Evolutionary conservation across 2,888 invertebrate species (phyloP), one percentile per base, ranked within the genome.

Genomic region (Erannis defoliaria): DNA sequence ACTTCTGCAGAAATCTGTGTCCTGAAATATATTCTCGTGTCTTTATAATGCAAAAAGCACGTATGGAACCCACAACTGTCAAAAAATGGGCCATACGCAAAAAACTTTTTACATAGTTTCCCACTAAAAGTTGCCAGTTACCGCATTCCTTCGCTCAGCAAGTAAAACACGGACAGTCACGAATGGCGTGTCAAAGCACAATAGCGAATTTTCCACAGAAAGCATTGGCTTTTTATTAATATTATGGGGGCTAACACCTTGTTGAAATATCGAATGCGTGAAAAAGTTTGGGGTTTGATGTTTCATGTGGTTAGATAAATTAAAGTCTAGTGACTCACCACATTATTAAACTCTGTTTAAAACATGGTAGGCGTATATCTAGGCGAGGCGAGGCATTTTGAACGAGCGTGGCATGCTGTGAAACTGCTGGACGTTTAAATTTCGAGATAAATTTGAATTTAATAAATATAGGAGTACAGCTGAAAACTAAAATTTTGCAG

Each of bases 121-220:
- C 4, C 5, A 19, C 8, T 1, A 35, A n/a, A 58, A 46, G 35
- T 42, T 56, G 59, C 14, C 37, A 58, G 12, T 14, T 61, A 62
- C 62, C 21, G 35, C 37, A 14, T 63, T 56, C 38, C 14, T 5
- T 4, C 3, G 8, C 14, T 54, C 18, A 38, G 14, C 50, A 64
- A 46, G 12, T 23, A 10, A 46, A 58, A 60, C 63, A 63, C 48
- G 49, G n/a, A 19, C 63, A 74, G 79, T 78, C 82, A 82, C 81
- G 81, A 65, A 81, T 82, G 53, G 81, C 84, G 75, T 83, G 83
- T 53, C 48, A 42, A 59, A 55, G 50, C 50, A 72, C 77, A 77
- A 77, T 75, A 60, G 37, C n/a, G 33, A 50, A 31, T 29, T 63
- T 26, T 60, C 55, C 59, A 54, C 62, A 54, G 49, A 60, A 67